phyloP scores from a whole-genome alignment of 2,113 vertebrate genomes.

The Phrynocephalus versicolor region DNA sequence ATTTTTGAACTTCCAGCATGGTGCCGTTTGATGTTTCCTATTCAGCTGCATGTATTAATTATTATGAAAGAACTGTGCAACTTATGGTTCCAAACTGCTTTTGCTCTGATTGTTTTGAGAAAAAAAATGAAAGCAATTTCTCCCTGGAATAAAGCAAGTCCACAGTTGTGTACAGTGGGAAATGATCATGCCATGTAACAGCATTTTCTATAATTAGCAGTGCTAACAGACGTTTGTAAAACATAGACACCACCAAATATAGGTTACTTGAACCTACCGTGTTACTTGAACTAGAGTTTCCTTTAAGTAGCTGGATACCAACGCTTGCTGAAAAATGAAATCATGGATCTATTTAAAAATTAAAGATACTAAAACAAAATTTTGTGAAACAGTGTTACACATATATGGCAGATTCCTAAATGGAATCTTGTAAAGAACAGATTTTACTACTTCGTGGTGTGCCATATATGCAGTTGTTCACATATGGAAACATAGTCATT shows the following conservation, averaged over 20 bases:
- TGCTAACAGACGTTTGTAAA: conserved; percentile 69
- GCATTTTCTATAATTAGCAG: conserved; percentile 75
- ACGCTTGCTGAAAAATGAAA: conserved; percentile 35
- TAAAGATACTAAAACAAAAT: not conserved
- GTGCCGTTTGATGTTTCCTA: not conserved
- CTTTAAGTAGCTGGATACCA: conserved; percentile 43
- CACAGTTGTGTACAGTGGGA: conserved; percentile 36
- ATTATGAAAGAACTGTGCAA: not conserved
- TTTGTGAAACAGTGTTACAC: not conserved
- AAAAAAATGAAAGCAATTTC: not conserved
- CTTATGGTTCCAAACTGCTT: conserved; percentile 15
- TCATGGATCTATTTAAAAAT: not conserved
- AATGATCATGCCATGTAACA: conserved; percentile 49
- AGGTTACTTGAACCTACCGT: conserved; percentile 57
- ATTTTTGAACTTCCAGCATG: not conserved
- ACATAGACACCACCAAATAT: conserved; percentile 72
- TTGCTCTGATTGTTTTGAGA: not conserved
- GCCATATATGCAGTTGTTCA: not conserved
- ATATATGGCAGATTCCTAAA: not conserved
- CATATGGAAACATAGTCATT: not conserved
- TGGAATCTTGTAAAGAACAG: not conserved
- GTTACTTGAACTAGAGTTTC: conserved; percentile 64
- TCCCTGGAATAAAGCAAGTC: not conserved
- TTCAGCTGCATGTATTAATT: not conserved
- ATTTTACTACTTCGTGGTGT: not conserved